Percentiles rank a stretch among this genome's conserved stretches.
Conservation (phyloP, 2,113 vertebrate genomes). For the Eolophus roseicapilla region DNA sequence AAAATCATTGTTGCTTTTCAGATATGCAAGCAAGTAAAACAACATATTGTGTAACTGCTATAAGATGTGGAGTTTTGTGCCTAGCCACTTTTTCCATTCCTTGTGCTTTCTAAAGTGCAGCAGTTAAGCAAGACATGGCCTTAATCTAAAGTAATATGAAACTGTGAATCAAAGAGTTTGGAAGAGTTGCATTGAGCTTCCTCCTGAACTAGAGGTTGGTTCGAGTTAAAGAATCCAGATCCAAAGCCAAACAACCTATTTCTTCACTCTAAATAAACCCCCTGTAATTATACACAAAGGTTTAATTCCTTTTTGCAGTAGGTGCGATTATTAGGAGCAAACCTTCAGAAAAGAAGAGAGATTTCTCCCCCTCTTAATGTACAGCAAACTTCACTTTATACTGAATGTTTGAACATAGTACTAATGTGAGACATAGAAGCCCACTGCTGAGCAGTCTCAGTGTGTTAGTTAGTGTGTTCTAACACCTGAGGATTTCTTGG, state of each 20-base stretch:
- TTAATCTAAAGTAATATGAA: background rate
- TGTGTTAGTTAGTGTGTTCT: background rate
- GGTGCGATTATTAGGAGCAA: background rate
- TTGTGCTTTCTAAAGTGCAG: background rate
- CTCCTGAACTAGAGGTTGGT: background rate
- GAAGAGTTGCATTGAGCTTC: background rate
- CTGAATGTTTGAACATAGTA: background rate
- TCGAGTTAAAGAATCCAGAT: background rate
- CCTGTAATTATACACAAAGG: background rate
- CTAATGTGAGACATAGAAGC: background rate
- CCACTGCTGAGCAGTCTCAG: background rate
- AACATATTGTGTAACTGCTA: fast-evolving
- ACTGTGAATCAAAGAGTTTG: background rate
- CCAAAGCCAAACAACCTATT: background rate
- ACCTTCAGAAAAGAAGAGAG: background rate
- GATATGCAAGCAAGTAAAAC: background rate
- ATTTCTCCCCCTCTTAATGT: background rate
- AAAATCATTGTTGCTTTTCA: background rate
- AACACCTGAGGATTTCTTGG: background rate
- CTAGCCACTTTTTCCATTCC: background rate
- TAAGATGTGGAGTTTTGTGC: background rate
- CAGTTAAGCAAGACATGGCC: background rate
- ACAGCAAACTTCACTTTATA: background rate
- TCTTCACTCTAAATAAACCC: background rate
- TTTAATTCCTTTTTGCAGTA: background rate